Evolutionary conservation across 2,797 vertebrate species (phyloP).

Genomic region (Capromys pilorides): DNA sequence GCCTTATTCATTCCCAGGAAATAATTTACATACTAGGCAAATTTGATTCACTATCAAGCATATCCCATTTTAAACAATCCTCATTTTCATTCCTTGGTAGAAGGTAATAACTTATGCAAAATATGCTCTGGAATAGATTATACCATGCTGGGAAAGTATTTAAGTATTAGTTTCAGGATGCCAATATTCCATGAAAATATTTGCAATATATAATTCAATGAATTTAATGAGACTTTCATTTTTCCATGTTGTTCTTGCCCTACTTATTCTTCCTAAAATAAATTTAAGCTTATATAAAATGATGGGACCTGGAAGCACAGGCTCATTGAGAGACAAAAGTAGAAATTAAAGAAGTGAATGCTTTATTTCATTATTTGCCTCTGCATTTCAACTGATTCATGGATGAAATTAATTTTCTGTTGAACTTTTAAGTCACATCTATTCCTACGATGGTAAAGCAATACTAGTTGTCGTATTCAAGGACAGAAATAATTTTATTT

Average conservation of each 20-base stretch:
- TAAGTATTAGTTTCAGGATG: conserved; percentile 67
- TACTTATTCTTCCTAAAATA: neutral
- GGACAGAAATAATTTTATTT: neutral
- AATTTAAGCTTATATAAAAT: conserved; percentile 17
- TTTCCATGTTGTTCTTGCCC: neutral
- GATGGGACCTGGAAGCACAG: neutral
- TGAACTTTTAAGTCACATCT: neutral
- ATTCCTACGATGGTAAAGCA: neutral
- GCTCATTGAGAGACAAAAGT: neutral
- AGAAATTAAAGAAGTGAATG: neutral
- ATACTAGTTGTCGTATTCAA: neutral
- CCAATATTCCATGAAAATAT: conserved; percentile 63
- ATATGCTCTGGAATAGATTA: conserved; percentile 70
- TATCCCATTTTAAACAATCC: conserved; percentile 79
- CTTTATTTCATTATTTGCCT: neutral
- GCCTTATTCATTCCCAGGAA: conserved; percentile 78
- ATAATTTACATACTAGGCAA: conserved; percentile 78
- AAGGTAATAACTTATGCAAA: conserved; percentile 80
- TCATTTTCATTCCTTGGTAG: conserved; percentile 75
- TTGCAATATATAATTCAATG: conserved; percentile 40
- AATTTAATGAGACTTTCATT: conserved; percentile 60
- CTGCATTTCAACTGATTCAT: neutral
- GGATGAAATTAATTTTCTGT: neutral
- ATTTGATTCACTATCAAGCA: conserved; percentile 78
- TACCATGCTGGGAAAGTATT: conserved; percentile 72